Conservation (phyloP, 2,888 invertebrate genomes). For the Calliopum simillimum region DNA sequence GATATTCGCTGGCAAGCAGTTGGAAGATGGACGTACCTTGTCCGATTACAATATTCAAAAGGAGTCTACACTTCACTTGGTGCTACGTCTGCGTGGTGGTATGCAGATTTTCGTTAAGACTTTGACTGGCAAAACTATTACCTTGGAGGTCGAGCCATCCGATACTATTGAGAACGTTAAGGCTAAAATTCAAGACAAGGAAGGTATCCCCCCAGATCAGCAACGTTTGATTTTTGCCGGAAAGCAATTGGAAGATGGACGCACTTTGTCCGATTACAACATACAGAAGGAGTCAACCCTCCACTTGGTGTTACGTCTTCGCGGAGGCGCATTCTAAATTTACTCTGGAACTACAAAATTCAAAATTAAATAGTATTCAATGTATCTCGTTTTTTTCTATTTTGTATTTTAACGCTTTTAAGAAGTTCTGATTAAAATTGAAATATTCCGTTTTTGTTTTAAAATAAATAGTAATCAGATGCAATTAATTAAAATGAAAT, state of each 20-base stretch:
- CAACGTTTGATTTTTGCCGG: no score
- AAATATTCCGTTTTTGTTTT: conserved; percentile 13
- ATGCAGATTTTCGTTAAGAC: conserved; percentile 48
- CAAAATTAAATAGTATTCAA: conserved; percentile 48
- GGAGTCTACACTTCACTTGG: conserved; percentile 58
- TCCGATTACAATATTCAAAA: conserved; percentile 61
- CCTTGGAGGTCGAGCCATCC: conserved; percentile 45
- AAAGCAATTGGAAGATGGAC: no score
- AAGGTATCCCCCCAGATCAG: no score
- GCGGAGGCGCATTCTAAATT: conserved; percentile 48
- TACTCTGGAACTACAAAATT: conserved; percentile 32
- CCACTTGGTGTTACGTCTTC: conserved; percentile 51
- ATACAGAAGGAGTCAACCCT: conserved; percentile 36
- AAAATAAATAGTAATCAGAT: conserved; percentile 28
- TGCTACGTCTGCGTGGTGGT: conserved; percentile 47
- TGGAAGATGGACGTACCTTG: conserved; percentile 59
- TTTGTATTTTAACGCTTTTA: conserved; percentile 42
- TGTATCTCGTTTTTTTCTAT: conserved; percentile 45
- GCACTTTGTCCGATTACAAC: no score
- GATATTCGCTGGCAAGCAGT: conserved; percentile 59
- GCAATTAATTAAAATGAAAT: conserved; percentile 14
- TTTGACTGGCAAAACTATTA: conserved; percentile 47
- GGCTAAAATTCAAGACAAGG: no score
- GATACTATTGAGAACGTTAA: conserved; percentile 14
- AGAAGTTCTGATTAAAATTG: conserved; percentile 21